phyloP scores from a whole-genome alignment of 2,888 invertebrate genomes.

The Luperina nickerlii region DNA sequence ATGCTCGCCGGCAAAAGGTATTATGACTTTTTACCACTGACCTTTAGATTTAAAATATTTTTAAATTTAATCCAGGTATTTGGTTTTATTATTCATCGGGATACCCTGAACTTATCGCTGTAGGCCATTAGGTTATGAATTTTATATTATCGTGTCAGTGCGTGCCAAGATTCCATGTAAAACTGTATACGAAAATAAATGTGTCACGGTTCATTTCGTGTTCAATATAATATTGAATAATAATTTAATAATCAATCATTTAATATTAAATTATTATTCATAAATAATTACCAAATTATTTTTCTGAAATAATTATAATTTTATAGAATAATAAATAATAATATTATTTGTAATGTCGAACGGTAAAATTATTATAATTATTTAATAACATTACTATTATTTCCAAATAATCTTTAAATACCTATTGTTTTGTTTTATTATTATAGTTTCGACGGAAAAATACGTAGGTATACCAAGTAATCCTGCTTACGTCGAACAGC shows the following conservation, averaged over 20 bases:
- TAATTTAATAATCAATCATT: constrained; percentile 2
- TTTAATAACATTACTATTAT: background rate
- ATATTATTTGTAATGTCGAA: background rate
- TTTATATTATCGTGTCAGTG: constrained; percentile 40
- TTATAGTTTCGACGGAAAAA: background rate
- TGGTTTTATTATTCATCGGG: constrained; percentile 48
- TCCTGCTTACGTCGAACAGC: constrained; percentile 1
- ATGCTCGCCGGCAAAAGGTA: background rate
- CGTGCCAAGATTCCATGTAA: constrained; percentile 36
- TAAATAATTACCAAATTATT: constrained; percentile 13
- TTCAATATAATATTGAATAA: constrained; percentile 15
- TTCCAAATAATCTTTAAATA: background rate
- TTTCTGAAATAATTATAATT: background rate
- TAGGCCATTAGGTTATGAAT: constrained; percentile 53
- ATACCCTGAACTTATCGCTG: constrained; percentile 34
- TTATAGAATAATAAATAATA: background rate
- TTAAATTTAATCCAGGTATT: constrained; percentile 18
- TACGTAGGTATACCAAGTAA: background rate
- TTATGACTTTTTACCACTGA: constrained; percentile 8
- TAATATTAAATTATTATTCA: constrained; percentile 11
- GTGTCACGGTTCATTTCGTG: constrained; percentile 5
- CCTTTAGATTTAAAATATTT: constrained; percentile 15
- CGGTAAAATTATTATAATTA: background rate
- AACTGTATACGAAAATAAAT: constrained; percentile 15
- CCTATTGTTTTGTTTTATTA: background rate